Conservation (phyloP, 2,113 vertebrate genomes). For the Cebus imitator region DNA sequence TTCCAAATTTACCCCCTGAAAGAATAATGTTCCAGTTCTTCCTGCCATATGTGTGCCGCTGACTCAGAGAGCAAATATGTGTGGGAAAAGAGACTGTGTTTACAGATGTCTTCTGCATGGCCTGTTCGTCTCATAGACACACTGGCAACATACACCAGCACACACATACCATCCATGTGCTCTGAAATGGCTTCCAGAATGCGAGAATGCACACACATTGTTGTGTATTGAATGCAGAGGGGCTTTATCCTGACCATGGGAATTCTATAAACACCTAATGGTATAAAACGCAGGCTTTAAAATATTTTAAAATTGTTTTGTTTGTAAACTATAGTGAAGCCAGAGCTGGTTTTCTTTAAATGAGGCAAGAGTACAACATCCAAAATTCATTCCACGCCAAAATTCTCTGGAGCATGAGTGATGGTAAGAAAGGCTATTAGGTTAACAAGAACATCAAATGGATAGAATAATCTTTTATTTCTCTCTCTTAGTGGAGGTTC, state of each 20-base stretch:
- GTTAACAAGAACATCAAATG: conserved; percentile 28
- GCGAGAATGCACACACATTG: background rate
- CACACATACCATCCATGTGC: rapidly evolving
- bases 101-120: background rate
- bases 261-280: background rate
- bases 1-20: background rate
- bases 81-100: background rate
- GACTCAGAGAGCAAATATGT: background rate
- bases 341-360: background rate
- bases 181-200: background rate
- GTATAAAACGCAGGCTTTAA: background rate
- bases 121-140: background rate
- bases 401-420: background rate
- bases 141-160: background rate
- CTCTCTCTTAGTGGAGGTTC: background rate
- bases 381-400: background rate
- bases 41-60: background rate
- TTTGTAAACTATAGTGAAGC: background rate
- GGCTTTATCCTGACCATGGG: background rate
- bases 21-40: background rate
- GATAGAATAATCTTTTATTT: background rate
- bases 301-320: background rate
- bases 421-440: background rate
- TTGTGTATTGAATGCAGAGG: background rate
- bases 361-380: background rate